A percentile compares a stretch with the other conserved stretches of the same genome.
Conservation (phyloP, 2,797 vertebrate genomes). For the Sebastes cheni region DNA sequence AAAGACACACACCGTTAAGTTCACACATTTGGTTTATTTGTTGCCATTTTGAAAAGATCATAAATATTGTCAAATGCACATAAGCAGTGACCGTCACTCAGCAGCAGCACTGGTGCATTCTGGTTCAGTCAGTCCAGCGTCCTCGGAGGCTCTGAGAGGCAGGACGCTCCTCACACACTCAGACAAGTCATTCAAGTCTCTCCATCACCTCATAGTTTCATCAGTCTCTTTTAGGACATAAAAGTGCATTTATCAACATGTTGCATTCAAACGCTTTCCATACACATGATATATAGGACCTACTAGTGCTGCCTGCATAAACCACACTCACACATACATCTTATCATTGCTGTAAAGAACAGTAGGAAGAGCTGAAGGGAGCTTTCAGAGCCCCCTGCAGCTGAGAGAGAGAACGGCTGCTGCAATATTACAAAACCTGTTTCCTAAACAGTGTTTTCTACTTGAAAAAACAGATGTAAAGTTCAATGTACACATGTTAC, state of each 20-base stretch:
- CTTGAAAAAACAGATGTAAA: conserved; percentile 37
- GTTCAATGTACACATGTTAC: conserved; percentile 50
- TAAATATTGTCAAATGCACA: conserved; percentile 75
- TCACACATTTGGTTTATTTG: conserved; percentile 82
- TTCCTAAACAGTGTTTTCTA: conserved; percentile 52
- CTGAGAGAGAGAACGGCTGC: conserved; percentile 41
- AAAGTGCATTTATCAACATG: conserved; percentile 58
- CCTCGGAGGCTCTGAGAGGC: conserved; percentile 31
- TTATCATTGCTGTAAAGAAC: conserved; percentile 39
- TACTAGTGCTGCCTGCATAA: conserved; percentile 27
- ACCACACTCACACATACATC: conserved; percentile 42
- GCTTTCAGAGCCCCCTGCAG: conserved; percentile 51
- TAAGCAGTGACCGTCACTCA: conserved; percentile 64
- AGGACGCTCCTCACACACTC: conserved; percentile 35
- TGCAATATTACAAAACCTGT: conserved; percentile 55
- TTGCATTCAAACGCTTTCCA: conserved; percentile 46
- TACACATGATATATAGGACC: conserved; percentile 30
- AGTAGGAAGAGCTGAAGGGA: conserved; percentile 41
- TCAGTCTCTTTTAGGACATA: conserved; percentile 37
- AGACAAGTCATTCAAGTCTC: conserved; percentile 50
- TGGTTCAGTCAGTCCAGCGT: conserved; percentile 19
- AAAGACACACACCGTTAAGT: conserved; percentile 33
- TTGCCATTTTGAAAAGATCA: conserved; percentile 69
- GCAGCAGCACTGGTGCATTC: conserved; percentile 49
- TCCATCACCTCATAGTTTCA: conserved; percentile 11